Evolutionary conservation across 2,888 invertebrate species (phyloP), one percentile per base, ranked within the genome.

Genomic region (Hetaerina titia): DNA sequence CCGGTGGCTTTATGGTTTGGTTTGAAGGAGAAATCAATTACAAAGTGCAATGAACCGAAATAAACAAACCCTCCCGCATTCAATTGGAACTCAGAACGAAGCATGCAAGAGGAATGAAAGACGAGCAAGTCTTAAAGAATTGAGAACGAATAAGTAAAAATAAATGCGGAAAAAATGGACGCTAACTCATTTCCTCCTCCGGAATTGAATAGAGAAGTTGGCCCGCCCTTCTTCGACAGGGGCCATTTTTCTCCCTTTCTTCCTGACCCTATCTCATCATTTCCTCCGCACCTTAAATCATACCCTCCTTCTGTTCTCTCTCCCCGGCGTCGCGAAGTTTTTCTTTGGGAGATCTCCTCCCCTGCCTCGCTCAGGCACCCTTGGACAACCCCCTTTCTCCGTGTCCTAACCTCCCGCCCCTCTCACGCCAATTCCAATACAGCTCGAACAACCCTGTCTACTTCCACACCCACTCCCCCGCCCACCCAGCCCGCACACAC

Each of bases 341-440:
- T 31, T 11, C 81, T 9, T 4, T 31, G 8, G 81, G 31, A 11
- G 25, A 13, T 81, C 45, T 31, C 31, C 13, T 81, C 2, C 69
- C 2, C 69, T 17, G 17, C 60, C 60, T 15, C 60, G 60, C 60
- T 17, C 60, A 15, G 13, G 60, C 60, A 15, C 7, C 69, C n/a
- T 22, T 69, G 8, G 22, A 69, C 8, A 8, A 9, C 22, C n/a
- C 69, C n/a, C 69, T 19, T 22, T 1, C 8, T n/a, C 19, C n/a
- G n/a, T 6, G n/a, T 22, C 22, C 69, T n/a, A 8, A 60, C 60
- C 2, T 5, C 13, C 11, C 60, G 1, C 60, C 11, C 60, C 60
- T 17, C 60, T 17, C 11, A 60, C 22, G 17, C 88, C 88, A 88
- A 45, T 88, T 88, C 88, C 88, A 88, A 88, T 88, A 88, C 88